Percentiles rank a stretch among this genome's conserved stretches.
Evolutionary conservation across 2,797 vertebrate species (phyloP).

Genomic region (Leuciscus waleckii): DNA sequence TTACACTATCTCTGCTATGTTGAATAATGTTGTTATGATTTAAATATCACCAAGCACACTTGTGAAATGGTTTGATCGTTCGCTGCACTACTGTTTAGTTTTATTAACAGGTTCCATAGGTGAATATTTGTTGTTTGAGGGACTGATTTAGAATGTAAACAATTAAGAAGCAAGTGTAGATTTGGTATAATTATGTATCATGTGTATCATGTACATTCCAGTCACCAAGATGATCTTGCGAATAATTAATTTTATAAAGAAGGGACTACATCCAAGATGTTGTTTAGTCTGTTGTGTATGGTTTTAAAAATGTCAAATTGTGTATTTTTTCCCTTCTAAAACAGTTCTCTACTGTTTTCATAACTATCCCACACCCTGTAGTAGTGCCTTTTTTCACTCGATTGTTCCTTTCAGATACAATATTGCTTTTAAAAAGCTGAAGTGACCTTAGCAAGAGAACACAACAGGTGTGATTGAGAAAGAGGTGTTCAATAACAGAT

Average conservation of each 20-base stretch:
- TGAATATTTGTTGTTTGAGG: not conserved
- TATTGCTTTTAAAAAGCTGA: not conserved
- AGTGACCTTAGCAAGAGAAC: slow-evolving; percentile 18
- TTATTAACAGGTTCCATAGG: not conserved
- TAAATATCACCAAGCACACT: not conserved
- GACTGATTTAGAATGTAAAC: not conserved
- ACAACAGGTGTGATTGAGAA: not conserved
- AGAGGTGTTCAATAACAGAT: not conserved
- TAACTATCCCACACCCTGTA: not conserved
- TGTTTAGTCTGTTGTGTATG: slow-evolving; percentile 14
- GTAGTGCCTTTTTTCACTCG: slow-evolving; percentile 28
- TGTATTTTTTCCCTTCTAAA: not conserved
- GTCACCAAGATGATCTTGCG: not conserved
- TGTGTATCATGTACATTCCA: slow-evolving; percentile 37
- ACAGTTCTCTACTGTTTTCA: not conserved
- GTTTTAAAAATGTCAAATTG: not conserved
- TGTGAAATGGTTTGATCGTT: slow-evolving; percentile 12
- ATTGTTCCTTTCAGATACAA: not conserved
- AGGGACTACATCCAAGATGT: slow-evolving; percentile 8
- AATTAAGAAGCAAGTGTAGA: not conserved
- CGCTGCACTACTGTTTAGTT: slow-evolving; percentile 15
- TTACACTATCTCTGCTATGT: not conserved
- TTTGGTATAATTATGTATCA: slow-evolving; percentile 11
- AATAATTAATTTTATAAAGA: slow-evolving; percentile 36
- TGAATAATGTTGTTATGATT: slow-evolving; percentile 22